These are phyloP conservation scores for Aphidoletes aphidimyza DNA, from an alignment of 2,888 invertebrate species.

Conservation along the genomic window DNA sequence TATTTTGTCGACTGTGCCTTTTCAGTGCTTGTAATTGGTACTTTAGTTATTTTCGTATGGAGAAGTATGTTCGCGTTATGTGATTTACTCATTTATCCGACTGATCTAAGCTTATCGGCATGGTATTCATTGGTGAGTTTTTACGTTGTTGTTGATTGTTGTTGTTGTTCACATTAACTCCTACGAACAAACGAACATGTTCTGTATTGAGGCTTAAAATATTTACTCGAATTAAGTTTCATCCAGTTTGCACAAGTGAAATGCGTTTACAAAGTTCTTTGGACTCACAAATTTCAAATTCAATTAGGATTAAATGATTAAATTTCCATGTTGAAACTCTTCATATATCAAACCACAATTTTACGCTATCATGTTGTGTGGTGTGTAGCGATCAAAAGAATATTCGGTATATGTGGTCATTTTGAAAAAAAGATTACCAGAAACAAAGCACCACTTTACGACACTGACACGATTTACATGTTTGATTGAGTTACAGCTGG, in stretches of 20 bases:
- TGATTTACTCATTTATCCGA: slow-evolving; percentile 83
- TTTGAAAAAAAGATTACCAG: too few relatives aligned
- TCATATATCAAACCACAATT: too few relatives aligned
- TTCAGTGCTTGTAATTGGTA: slow-evolving; percentile 85
- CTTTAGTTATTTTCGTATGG: slow-evolving; percentile 89
- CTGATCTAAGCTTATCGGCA: slow-evolving; percentile 74
- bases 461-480: slow-evolving; percentile 25
- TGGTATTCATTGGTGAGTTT: slow-evolving; percentile 82
- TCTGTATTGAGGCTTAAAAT: background rate
- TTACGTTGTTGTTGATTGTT: background rate
- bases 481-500: background rate
- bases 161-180: background rate
- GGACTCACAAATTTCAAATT: background rate
- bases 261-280: background rate
- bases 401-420: too few relatives aligned
- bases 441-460: too few relatives aligned
- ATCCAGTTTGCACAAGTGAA: background rate
- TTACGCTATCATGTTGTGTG: too few relatives aligned
- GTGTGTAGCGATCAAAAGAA: too few relatives aligned
- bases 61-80: slow-evolving; percentile 85
- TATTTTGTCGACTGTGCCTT: slow-evolving; percentile 87
- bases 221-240: background rate
- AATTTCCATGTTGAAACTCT: background rate
- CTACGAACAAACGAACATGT: too few relatives aligned
- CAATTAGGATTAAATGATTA: slow-evolving; percentile 31